A percentile compares a stretch with the other conserved stretches of the same genome.
These are phyloP conservation scores for Lordiphosa collinella DNA, from an alignment of 1,140 invertebrate species.

Conservation along the genomic window DNA sequence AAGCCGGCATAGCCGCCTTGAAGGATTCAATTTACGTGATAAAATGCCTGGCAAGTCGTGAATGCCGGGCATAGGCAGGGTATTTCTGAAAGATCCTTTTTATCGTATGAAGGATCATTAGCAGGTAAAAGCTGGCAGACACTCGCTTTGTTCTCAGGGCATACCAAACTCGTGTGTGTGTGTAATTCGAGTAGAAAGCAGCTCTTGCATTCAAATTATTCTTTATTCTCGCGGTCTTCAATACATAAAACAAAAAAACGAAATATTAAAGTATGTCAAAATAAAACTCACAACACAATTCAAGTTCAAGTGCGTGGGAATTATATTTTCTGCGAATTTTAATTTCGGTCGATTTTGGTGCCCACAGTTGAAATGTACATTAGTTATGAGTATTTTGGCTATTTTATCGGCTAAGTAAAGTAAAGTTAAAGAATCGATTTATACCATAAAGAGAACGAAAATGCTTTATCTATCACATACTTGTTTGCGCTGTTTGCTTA, in stretches of 20 bases:
- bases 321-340: constrained; percentile 57
- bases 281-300: constrained; percentile 48
- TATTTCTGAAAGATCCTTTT: constrained; percentile 30
- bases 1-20: not conserved
- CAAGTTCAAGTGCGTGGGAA: constrained; percentile 75
- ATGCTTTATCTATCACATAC: no score
- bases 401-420: no score
- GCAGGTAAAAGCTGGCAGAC: constrained; percentile 53
- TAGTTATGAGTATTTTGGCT: no score
- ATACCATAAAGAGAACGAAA: no score
- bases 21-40: constrained; percentile 2
- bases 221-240: constrained; percentile 7
- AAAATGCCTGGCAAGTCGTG: constrained; percentile 32
- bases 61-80: constrained; percentile 45
- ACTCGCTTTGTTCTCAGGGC: constrained; percentile 25
- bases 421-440: no score
- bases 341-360: no score
- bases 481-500: no score
- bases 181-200: constrained; percentile 56
- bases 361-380: no score
- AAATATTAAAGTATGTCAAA: constrained; percentile 57
- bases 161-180: constrained; percentile 21
- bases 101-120: constrained; percentile 36
- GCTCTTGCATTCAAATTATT: constrained; percentile 10
- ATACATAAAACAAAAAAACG: constrained; percentile 14